These are phyloP conservation scores for Rhynchopsitta pachyrhyncha DNA, from an alignment of 2,113 vertebrate genomes.

Conservation along the genomic window DNA sequence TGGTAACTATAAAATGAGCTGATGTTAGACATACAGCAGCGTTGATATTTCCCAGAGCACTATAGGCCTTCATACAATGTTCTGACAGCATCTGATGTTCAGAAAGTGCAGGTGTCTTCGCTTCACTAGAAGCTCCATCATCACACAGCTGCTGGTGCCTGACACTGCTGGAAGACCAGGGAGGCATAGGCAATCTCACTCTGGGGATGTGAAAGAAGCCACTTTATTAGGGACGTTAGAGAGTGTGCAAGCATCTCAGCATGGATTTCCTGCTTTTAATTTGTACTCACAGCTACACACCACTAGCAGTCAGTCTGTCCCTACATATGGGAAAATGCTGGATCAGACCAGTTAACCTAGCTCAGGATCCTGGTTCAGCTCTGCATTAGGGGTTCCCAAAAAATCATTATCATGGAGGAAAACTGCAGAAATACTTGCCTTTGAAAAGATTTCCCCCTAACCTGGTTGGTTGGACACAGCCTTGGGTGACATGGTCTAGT, in stretches of 20 bases:
- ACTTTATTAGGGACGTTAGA: neutral
- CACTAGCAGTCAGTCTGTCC: neutral
- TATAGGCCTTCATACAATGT: accelerated
- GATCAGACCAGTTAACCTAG: neutral
- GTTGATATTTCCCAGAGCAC: neutral
- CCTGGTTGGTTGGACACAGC: neutral
- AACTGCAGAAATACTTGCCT: neutral
- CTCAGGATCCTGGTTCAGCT: neutral
- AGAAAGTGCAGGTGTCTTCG: neutral
- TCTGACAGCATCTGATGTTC: neutral
- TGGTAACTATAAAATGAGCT: accelerated
- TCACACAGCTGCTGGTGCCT: neutral
- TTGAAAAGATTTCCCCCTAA: neutral
- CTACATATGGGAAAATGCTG: neutral
- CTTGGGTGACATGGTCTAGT: neutral
- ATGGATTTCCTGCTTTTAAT: neutral
- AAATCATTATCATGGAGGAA: neutral
- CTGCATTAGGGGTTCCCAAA: neutral
- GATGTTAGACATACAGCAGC: neutral
- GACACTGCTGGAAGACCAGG: neutral
- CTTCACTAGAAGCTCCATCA: neutral
- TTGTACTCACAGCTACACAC: neutral
- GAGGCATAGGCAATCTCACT: slow-evolving; percentile 19
- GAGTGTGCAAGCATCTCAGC: neutral
- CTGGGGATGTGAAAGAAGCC: neutral